Percentiles rank a stretch among this genome's conserved stretches.
These are phyloP conservation scores for Batillaria attramentaria DNA, from an alignment of 1,140 invertebrate genomes.

Conservation along the genomic window DNA sequence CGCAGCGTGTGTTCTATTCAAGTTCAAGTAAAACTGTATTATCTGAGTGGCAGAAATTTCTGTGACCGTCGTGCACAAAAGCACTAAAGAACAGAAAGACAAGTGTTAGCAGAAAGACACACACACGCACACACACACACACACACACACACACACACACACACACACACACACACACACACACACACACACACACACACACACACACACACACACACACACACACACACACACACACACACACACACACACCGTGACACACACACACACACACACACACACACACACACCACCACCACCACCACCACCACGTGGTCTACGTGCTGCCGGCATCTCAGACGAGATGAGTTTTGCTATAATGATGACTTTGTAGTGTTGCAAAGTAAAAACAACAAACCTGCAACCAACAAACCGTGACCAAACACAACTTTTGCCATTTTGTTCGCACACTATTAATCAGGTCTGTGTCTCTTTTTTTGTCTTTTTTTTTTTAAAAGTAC, in stretches of 20 bases:
- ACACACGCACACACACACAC: slow-evolving; percentile 2
- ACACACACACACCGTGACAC: slow-evolving; percentile 8
- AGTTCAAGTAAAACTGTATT: background rate
- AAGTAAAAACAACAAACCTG: background rate
- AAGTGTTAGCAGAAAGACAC: background rate
- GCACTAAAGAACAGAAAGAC: background rate
- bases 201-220: background rate
- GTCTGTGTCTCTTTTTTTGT: background rate
- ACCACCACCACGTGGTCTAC: background rate
- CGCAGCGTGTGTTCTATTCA: background rate
- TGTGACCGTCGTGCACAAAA: background rate
- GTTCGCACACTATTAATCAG: background rate
- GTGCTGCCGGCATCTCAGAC: too few relatives aligned
- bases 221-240: slow-evolving; percentile 16
- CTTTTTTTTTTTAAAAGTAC: too few relatives aligned
- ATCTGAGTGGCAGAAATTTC: background rate
- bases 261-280: slow-evolving; percentile 16
- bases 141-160: slow-evolving; percentile 16
- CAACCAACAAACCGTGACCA: background rate
- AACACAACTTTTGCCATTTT: background rate
- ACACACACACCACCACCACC: background rate
- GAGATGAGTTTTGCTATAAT: too few relatives aligned
- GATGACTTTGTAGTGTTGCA: background rate
- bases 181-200: background rate
- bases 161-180: too few relatives aligned